phyloP scores from a whole-genome alignment of 2,888 invertebrate species.

The Argynnis bischoffii region DNA sequence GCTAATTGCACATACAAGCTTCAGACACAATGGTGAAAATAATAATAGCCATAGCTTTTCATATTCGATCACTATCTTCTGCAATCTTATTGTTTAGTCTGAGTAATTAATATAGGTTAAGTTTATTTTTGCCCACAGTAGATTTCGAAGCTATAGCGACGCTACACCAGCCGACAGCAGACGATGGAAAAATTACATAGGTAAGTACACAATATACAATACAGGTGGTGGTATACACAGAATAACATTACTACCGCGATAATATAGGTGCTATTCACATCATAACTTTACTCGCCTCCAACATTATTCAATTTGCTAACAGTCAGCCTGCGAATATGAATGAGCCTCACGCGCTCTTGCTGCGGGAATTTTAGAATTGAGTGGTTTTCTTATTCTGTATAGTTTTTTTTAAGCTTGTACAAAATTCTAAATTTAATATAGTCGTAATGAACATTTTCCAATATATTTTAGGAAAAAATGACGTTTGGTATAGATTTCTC shows the following conservation, averaged over 20 bases:
- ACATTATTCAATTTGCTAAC: constrained; percentile 76
- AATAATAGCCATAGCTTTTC: no score
- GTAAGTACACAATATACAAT: neutral
- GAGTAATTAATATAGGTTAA: no score
- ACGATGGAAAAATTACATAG: neutral
- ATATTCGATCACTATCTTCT: no score
- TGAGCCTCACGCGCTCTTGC: constrained; percentile 49
- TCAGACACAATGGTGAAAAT: no score
- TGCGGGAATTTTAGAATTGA: constrained; percentile 47
- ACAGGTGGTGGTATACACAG: neutral
- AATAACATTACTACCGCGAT: constrained; percentile 6
- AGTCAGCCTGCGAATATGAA: constrained; percentile 72
- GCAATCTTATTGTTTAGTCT: no score
- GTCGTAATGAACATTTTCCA: no score
- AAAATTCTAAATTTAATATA: neutral
- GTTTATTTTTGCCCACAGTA: no score
- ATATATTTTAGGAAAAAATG: no score
- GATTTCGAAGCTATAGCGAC: no score
- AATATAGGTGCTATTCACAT: constrained; percentile 48
- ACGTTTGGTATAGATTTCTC: no score
- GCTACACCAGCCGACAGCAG: no score
- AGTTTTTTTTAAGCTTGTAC: constrained; percentile 6
- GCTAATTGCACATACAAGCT: no score
- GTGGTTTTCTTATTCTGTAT: constrained; percentile 39
- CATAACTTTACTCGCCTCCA: constrained; percentile 73